A percentile compares a stretch with the other conserved stretches of the same genome.
Evolutionary conservation across 2,113 vertebrate genomes (phyloP).

Genomic region (Cyphomyrus plagiostoma): DNA sequence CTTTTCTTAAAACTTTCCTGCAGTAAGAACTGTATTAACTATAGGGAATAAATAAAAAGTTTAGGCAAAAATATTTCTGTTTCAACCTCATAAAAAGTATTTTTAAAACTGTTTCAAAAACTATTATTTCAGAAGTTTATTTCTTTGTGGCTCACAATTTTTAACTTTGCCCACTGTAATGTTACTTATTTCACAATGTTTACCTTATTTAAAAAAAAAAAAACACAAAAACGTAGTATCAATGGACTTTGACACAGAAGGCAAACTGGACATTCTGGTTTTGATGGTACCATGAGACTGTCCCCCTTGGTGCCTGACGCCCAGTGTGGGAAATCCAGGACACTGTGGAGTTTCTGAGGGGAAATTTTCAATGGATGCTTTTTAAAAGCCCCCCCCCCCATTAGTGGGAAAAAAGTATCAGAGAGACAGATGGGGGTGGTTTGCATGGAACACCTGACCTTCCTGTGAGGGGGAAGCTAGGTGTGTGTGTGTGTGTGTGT

Average conservation of each 20-base stretch:
- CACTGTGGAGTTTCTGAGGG: neutral
- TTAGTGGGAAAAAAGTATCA: neutral
- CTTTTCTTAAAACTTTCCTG: neutral
- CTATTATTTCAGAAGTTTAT: neutral
- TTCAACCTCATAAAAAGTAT: neutral
- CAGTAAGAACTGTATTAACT: neutral
- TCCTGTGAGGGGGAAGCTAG: neutral
- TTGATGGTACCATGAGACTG: neutral
- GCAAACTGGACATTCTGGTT: conserved; percentile 4
- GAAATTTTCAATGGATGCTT: neutral
- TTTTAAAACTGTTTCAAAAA: neutral
- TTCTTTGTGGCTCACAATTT: neutral
- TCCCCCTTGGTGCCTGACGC: neutral
- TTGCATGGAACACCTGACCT: neutral
- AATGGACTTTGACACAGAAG: conserved; percentile 12
- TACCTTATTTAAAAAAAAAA: neutral
- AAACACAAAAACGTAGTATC: neutral
- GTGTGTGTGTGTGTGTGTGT: neutral
- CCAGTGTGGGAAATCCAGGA: neutral
- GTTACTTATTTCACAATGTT: conserved; percentile 1
- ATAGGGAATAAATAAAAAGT: neutral
- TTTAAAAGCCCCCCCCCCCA: neutral
- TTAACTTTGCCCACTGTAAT: neutral
- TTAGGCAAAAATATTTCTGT: neutral
- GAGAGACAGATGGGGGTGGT: neutral